Conservation (phyloP, 2,888 invertebrate species). For the Drosophila subsilvestris region DNA sequence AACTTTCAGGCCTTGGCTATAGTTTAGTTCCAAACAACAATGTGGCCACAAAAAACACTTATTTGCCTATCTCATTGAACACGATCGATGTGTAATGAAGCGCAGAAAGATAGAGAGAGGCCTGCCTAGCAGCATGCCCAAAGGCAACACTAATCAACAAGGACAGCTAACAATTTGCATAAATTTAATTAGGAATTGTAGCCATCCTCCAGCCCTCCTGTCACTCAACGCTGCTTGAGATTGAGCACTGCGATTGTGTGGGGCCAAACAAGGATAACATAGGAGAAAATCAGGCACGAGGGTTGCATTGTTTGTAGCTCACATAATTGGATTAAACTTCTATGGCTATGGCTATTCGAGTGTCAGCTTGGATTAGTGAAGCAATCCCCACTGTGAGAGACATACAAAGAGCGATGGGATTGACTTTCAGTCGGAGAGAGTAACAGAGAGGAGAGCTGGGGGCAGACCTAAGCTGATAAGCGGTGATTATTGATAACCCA, state of each 20-base stretch:
- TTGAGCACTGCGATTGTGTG: constrained; percentile 37
- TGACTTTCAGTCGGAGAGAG: not conserved
- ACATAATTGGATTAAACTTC: constrained; percentile 42
- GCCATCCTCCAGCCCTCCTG: not conserved
- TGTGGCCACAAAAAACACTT: not conserved
- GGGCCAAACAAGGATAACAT: constrained; percentile 22
- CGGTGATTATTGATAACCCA: constrained; percentile 11
- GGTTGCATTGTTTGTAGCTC: constrained; percentile 32
- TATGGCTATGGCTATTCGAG: constrained; percentile 25
- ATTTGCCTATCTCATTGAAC: constrained; percentile 39
- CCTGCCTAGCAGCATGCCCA: not conserved
- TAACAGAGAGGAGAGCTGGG: not conserved
- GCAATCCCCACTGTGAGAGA: not conserved
- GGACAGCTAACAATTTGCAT: constrained; percentile 56
- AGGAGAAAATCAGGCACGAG: constrained; percentile 20
- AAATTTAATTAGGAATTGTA: constrained; percentile 59
- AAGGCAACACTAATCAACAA: constrained; percentile 27
- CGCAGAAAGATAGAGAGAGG: not conserved
- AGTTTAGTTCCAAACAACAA: not conserved
- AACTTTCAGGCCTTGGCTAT: too few species aligned
- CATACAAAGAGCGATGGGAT: too few species aligned
- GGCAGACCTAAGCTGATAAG: constrained; percentile 22
- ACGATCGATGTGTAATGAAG: constrained; percentile 41
- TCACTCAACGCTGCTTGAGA: constrained; percentile 26
- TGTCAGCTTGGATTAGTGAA: constrained; percentile 35